Evolutionary conservation across 2,113 vertebrate species (phyloP).

Genomic region (Zosterops borbonicus): DNA sequence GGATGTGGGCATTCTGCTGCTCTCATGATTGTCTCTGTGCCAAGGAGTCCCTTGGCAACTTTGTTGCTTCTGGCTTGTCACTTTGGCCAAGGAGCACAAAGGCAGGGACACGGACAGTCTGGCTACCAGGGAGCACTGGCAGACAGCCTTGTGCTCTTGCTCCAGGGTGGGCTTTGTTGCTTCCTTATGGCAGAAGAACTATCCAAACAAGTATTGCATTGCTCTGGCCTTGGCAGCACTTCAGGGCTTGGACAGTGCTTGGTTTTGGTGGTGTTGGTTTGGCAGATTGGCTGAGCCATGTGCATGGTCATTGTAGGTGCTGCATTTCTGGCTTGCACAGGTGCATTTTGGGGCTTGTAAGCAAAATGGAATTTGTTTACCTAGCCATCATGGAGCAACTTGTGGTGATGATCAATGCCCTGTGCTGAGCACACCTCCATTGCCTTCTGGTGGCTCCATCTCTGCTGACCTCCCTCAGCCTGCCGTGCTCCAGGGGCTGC

Average conservation of each 20-base stretch:
- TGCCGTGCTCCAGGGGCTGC: accelerated
- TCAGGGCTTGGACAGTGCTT: neutral
- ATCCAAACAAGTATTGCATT: neutral
- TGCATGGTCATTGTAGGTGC: neutral
- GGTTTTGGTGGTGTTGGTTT: neutral
- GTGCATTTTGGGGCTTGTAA: neutral
- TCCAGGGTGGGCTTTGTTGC: neutral
- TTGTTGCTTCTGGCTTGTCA: neutral
- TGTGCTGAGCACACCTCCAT: neutral
- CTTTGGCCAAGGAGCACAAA: neutral
- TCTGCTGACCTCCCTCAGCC: neutral
- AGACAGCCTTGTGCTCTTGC: neutral
- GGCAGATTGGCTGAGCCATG: neutral
- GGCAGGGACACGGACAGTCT: too few relatives aligned
- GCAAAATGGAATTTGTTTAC: neutral
- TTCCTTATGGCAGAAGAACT: neutral
- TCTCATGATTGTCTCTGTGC: accelerated
- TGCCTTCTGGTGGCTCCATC: constrained; percentile 5
- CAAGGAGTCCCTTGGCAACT: neutral
- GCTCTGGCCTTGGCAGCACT: neutral
- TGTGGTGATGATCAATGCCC: neutral
- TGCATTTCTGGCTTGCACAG: neutral
- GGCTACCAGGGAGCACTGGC: neutral
- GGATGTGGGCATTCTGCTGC: neutral
- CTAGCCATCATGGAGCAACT: neutral